Conservation (phyloP, 2,888 invertebrate genomes). For the Lasioglossum vierecki region DNA sequence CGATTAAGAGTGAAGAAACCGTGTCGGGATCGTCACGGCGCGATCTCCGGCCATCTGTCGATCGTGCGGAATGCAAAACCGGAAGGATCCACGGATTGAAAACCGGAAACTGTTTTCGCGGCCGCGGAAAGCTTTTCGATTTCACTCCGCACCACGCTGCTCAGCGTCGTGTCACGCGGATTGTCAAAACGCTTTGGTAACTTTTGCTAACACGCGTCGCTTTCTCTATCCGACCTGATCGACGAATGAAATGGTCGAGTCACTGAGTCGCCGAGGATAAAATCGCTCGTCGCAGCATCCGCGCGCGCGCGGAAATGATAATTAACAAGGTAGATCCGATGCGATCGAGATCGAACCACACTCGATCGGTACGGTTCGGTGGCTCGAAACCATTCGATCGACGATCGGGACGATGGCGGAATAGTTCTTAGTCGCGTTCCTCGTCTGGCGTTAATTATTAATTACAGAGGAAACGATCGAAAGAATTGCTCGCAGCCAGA, state of each 20-base stretch:
- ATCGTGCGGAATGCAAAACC: not conserved
- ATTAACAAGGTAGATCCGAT: not conserved
- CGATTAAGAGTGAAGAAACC: not conserved
- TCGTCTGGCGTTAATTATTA: not conserved
- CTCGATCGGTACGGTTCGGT: not conserved
- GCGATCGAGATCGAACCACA: not conserved
- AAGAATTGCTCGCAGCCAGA: constrained; percentile 5
- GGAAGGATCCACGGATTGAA: not conserved
- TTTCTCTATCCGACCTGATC: constrained; percentile 47
- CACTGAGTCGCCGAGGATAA: constrained; percentile 10
- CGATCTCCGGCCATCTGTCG: not conserved
- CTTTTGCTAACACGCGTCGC: constrained; percentile 2
- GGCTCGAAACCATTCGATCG: not conserved
- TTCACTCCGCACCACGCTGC: constrained; percentile 37
- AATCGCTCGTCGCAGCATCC: not conserved
- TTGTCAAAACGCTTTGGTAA: constrained; percentile 50
- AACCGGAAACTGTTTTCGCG: not conserved
- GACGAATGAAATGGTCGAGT: constrained; percentile 17
- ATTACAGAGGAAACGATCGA: not conserved
- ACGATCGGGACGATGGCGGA: not conserved
- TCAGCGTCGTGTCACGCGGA: constrained; percentile 31
- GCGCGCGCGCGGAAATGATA: not conserved
- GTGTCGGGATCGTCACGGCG: not conserved
- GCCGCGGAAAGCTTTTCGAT: constrained; percentile 41
- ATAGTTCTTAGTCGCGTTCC: not conserved